These are phyloP conservation scores for Smittia sp. DNA, from an alignment of 2,888 invertebrate species.

Conservation along the genomic window DNA sequence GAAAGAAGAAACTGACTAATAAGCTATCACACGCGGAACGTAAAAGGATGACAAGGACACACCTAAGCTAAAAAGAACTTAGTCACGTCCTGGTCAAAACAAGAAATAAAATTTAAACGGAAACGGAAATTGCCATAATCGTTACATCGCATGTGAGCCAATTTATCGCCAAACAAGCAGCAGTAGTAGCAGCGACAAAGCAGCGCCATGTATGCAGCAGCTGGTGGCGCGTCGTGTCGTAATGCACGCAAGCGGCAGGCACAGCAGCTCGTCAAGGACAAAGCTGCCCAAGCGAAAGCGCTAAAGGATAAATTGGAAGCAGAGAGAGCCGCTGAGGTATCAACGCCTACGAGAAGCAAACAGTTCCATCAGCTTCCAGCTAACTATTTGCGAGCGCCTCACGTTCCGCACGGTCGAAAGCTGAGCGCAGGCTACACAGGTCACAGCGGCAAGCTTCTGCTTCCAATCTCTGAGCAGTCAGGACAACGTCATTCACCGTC, in stretches of 20 bases:
- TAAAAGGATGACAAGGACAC: slow-evolving; percentile 16
- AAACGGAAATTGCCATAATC: slow-evolving; percentile 32
- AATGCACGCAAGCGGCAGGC: slow-evolving; percentile 67
- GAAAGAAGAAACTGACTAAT: background rate
- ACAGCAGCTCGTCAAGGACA: slow-evolving; percentile 56
- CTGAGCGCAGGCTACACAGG: slow-evolving; percentile 52
- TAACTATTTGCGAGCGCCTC: slow-evolving; percentile 52
- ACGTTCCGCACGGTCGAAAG: slow-evolving; percentile 49
- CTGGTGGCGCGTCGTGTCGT: slow-evolving; percentile 82
- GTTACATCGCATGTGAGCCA: background rate
- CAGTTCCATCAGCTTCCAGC: slow-evolving; percentile 60
- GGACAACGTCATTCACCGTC: slow-evolving; percentile 40
- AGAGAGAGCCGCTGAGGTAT: slow-evolving; percentile 48
- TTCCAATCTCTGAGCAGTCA: slow-evolving; percentile 51
- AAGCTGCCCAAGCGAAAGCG: slow-evolving; percentile 52
- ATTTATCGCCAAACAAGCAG: background rate
- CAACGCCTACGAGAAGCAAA: slow-evolving; percentile 53
- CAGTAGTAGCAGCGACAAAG: background rate
- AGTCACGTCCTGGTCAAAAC: background rate
- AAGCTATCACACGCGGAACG: background rate
- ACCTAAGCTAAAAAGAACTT: slow-evolving; percentile 20
- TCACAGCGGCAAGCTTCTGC: slow-evolving; percentile 52
- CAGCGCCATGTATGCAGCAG: slow-evolving; percentile 76
- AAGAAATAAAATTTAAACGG: background rate
- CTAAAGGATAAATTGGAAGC: slow-evolving; percentile 56